Percentiles rank a stretch among this genome's conserved stretches.
phyloP scores from a whole-genome alignment of 2,888 invertebrate species.

The Cheilosia variabilis region DNA sequence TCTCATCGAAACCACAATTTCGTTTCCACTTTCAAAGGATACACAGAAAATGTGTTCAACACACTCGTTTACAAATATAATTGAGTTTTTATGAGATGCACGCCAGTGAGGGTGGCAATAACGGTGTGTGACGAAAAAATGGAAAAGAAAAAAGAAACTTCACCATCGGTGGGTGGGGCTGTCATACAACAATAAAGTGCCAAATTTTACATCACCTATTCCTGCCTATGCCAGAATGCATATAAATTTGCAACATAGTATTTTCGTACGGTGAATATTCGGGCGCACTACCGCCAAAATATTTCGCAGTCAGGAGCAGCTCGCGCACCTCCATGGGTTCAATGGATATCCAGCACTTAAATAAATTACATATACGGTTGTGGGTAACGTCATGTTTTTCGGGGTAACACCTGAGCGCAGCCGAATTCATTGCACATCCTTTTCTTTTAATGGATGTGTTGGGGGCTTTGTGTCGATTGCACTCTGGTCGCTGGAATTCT shows the following conservation, averaged over 20 bases:
- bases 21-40: slow-evolving; percentile 5
- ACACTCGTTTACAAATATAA: slow-evolving; percentile 13
- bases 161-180: too few species aligned
- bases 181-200: too few species aligned
- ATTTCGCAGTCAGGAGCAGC: background rate
- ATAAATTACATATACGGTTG: slow-evolving; percentile 20
- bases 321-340: background rate
- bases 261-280: too few species aligned
- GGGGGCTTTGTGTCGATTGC: background rate
- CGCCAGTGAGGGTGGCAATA: background rate
- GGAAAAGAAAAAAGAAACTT: background rate
- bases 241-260: too few species aligned
- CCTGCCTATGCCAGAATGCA: too few species aligned
- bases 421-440: background rate
- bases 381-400: slow-evolving; percentile 11
- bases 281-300: too few species aligned
- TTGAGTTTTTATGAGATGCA: slow-evolving; percentile 18
- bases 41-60: slow-evolving; percentile 12
- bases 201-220: too few species aligned
- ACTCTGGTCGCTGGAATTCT: background rate
- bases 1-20: slow-evolving; percentile 48
- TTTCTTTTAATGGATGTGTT: background rate
- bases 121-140: background rate
- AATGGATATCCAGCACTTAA: slow-evolving; percentile 7
- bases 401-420: slow-evolving; percentile 32